Evolutionary conservation across 2,113 vertebrate genomes (phyloP).

Genomic region (Bubalus kerabau): DNA sequence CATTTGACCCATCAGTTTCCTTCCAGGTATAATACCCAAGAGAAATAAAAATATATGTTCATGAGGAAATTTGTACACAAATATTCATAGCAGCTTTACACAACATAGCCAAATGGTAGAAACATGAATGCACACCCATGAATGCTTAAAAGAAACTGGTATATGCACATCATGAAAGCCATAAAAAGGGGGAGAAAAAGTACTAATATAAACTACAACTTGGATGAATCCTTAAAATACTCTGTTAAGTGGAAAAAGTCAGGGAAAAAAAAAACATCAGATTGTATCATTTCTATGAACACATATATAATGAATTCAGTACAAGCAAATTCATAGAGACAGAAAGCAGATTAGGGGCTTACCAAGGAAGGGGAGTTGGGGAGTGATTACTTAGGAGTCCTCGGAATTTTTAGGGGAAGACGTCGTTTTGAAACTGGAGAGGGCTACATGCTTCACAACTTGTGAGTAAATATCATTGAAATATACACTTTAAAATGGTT

Average conservation of each 20-base stretch:
- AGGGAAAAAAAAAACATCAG: neutral
- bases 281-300: neutral
- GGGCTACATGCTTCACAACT: neutral
- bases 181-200: accelerated
- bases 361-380: neutral
- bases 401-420: neutral
- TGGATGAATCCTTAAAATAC: neutral
- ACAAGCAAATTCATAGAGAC: neutral
- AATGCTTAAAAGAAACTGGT: neutral
- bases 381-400: neutral
- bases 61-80: neutral
- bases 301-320: neutral
- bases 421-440: neutral
- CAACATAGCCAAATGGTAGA: neutral
- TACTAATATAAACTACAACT: neutral
- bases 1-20: neutral
- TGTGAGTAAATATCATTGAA: neutral
- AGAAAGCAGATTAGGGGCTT: neutral
- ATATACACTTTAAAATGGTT: neutral
- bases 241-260: neutral
- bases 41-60: neutral
- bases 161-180: neutral
- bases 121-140: neutral
- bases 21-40: neutral
- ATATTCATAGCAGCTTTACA: neutral